Conservation (phyloP, 2,797 vertebrate genomes). For the Molossus molossus region DNA sequence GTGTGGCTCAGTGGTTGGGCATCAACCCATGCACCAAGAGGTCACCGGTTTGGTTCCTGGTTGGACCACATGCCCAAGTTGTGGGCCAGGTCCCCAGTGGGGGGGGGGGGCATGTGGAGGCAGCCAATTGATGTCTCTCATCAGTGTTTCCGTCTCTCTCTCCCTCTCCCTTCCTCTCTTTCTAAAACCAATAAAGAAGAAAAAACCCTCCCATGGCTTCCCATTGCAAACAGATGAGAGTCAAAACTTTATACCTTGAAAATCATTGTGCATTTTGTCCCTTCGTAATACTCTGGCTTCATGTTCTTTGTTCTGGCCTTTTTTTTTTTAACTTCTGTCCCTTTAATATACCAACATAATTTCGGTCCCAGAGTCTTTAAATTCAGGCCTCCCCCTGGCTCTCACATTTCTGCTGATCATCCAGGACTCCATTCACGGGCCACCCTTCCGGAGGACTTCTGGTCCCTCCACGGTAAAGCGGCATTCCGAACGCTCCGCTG, state of each 20-base stretch:
- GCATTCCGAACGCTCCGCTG: neutral
- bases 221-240: neutral
- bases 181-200: too few species aligned
- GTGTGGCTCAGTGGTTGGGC: too few species aligned
- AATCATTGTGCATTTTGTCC: neutral
- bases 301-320: neutral
- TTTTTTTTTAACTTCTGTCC: neutral
- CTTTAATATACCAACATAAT: neutral
- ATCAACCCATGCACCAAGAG: too few species aligned
- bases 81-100: too few species aligned
- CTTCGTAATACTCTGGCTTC: neutral
- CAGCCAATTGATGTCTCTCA: too few species aligned
- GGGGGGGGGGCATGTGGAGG: too few species aligned
- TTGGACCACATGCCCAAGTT: too few species aligned
- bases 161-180: too few species aligned
- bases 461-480: neutral
- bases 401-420: neutral
- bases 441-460: neutral
- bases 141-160: too few species aligned
- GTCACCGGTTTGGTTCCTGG: too few species aligned
- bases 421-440: neutral
- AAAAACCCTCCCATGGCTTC: neutral
- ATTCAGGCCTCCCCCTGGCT: neutral
- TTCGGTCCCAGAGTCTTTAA: neutral
- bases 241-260: neutral